phyloP scores from a whole-genome alignment of 2,888 invertebrate genomes.

The Calliscelio sp. region DNA sequence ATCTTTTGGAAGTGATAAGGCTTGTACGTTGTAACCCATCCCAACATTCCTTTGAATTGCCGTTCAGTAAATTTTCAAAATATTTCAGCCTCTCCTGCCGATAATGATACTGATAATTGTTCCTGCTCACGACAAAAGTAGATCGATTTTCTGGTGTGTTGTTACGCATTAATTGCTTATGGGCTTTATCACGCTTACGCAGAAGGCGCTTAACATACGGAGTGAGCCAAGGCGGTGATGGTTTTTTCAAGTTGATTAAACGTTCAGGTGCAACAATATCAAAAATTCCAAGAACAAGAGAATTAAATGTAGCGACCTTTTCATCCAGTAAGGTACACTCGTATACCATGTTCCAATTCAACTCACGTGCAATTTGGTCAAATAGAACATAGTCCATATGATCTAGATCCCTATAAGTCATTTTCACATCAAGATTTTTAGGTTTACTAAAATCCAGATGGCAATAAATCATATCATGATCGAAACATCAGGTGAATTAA shows the following conservation, averaged over 20 bases:
- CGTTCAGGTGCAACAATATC: slow-evolving; percentile 2
- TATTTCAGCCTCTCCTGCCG: background rate
- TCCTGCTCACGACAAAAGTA: background rate
- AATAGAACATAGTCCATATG: background rate
- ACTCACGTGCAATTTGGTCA: background rate
- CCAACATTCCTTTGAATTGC: background rate
- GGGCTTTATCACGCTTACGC: slow-evolving; percentile 2
- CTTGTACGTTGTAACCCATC: background rate
- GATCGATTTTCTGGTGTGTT: background rate
- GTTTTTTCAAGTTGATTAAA: background rate
- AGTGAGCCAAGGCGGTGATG: slow-evolving; percentile 1
- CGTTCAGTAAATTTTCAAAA: background rate
- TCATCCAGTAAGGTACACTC: background rate
- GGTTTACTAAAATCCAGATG: background rate
- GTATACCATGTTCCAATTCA: background rate
- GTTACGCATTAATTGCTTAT: background rate
- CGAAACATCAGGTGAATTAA: background rate
- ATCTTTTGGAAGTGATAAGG: background rate
- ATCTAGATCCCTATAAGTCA: background rate
- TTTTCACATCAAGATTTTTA: background rate
- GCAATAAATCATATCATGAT: slow-evolving; percentile 13
- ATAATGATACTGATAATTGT: background rate
- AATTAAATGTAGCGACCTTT: background rate
- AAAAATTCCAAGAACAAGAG: background rate
- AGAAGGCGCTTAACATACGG: background rate